Evolutionary conservation across 2,888 invertebrate genomes (phyloP), one percentile per base, ranked within the genome.

Genomic region (Drosophila buzzatii): DNA sequence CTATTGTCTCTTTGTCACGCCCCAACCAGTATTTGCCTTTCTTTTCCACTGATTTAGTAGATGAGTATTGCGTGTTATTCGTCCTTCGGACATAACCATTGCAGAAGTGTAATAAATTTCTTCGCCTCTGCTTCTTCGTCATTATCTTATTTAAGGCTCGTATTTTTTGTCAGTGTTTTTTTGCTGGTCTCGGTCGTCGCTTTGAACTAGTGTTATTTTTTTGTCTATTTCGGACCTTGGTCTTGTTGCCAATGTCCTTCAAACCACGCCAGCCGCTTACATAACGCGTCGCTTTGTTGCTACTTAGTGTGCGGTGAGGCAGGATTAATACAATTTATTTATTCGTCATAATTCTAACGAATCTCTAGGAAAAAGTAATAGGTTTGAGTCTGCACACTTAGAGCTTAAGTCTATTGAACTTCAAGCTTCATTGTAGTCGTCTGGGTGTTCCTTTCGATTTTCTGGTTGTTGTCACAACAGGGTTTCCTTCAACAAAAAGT

Each of bases 31-130:
- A 63, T 73, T 67, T 67, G 62, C 62, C 66, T 23, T 49, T 51
- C 44, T 72, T 42, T 59, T 52, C 53, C 56, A 53, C 73, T 81
- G 84, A 88, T 82, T 85, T 88, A 83, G 52, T 76, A 57, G 78
- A 66, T 57, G 67, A 67, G 58, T 60, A 42, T 65, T 81, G 75
- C 76, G 66, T 70, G 79, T 73, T 70, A 37, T 71, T 65, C 70
- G 76, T 73, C 82, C 87, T 85, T 87, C 79, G 53, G 41, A 63
- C 76, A 80, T 82, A 78, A 79, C 73, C 79, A 77, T 82, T 81
- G 79, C 73, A 56, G 61, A 79, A 67, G 59, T 66, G 76, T 76
- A 75, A 79, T 81, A 77, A 84, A 86, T 72, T 67, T 60, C 23
- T 41, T 18, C 67, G 52, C 45, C 59, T 56, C 63, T 72, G 60